Evolutionary conservation across 2,797 vertebrate genomes (phyloP).

Genomic region (Danio kyathit): DNA sequence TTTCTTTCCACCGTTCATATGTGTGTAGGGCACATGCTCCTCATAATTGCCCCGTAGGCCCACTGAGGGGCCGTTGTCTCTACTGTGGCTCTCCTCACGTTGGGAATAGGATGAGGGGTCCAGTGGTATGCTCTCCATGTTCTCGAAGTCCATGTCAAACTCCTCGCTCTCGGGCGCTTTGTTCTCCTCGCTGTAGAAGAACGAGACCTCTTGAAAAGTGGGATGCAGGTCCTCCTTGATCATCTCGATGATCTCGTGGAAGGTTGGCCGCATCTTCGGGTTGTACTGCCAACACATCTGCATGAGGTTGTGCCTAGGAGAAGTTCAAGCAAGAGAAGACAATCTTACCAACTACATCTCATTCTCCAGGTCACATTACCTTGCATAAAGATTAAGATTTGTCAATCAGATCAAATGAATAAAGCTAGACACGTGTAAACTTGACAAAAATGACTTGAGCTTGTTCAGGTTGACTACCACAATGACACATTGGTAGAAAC

Average conservation of each 20-base stretch:
- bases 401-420: no score
- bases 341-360: background rate
- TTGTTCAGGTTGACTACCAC: no score
- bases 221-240: constrained; percentile 93
- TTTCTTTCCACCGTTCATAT: constrained; percentile 99
- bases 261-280: constrained; percentile 95
- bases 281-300: constrained; percentile 99
- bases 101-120: constrained; percentile 92
- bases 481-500: no score
- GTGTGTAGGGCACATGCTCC: constrained; percentile 94
- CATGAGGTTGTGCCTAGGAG: constrained; percentile 90
- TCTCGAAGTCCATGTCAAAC: constrained; percentile 95
- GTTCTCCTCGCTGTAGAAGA: constrained; percentile 99
- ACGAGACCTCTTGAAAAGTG: constrained; percentile 92
- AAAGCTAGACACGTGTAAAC: no score
- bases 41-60: constrained; percentile 91
- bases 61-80: constrained; percentile 87
- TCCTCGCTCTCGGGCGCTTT: constrained; percentile 93
- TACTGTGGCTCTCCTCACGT: constrained; percentile 84
- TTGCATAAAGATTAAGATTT: no score
- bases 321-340: background rate
- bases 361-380: background rate
- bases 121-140: constrained; percentile 98
- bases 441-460: no score
- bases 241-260: constrained; percentile 95